Evolutionary conservation across 2,888 invertebrate species (phyloP).

Genomic region (Stenoptilia bipunctidactyla): DNA sequence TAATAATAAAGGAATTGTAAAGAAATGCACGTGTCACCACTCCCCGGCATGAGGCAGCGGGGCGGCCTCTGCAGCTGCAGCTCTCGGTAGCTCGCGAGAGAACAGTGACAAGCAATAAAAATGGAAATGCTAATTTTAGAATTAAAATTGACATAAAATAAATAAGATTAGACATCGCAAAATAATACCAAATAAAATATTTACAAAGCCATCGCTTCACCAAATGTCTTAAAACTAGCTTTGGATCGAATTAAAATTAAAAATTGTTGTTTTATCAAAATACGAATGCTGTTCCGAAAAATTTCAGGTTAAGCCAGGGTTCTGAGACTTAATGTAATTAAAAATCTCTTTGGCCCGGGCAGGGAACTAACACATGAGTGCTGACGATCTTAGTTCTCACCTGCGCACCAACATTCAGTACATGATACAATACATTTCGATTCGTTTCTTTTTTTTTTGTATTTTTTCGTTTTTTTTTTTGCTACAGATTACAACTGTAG

Average conservation of each 20-base stretch:
- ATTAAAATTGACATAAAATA: constrained; percentile 33
- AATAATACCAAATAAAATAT: constrained; percentile 31
- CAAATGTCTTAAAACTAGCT: constrained; percentile 33
- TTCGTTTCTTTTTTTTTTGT: too few species aligned
- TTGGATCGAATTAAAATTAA: constrained; percentile 27
- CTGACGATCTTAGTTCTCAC: too few species aligned
- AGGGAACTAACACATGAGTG: too few species aligned
- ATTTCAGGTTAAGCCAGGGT: too few species aligned
- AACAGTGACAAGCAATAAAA: not conserved
- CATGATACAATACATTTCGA: too few species aligned
- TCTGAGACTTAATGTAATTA: too few species aligned
- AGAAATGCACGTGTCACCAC: constrained; percentile 36
- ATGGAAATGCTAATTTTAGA: not conserved
- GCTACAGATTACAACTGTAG: too few species aligned
- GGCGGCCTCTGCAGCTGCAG: not conserved
- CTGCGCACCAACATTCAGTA: too few species aligned
- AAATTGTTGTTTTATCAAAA: constrained; percentile 13
- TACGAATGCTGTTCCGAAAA: constrained; percentile 25
- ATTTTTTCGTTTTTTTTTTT: too few species aligned
- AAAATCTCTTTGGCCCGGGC: too few species aligned
- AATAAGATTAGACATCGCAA: constrained; percentile 47
- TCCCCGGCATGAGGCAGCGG: too few species aligned
- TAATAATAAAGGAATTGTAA: constrained; percentile 47
- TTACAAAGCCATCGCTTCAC: constrained; percentile 37
- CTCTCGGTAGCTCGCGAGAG: not conserved